These are phyloP conservation scores for Penaeus vannamei DNA, from an alignment of 1,140 invertebrate species.

Conservation along the genomic window DNA sequence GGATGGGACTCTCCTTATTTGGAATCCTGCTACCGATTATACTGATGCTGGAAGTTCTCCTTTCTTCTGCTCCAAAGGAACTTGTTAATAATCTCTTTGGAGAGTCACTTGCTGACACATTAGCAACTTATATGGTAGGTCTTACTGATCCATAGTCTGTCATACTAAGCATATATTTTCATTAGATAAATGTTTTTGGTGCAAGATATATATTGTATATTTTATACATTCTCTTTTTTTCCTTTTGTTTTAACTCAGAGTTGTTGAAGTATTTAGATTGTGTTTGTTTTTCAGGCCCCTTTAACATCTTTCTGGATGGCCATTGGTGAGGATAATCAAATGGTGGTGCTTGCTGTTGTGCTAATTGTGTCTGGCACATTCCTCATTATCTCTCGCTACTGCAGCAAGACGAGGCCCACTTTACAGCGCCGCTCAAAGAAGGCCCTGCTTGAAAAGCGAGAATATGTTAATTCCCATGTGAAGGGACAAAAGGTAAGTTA, in stretches of 20 bases:
- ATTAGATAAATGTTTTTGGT: background rate
- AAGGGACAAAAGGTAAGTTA: conserved; percentile 74
- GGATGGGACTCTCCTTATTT: conserved; percentile 71
- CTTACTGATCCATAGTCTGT: background rate
- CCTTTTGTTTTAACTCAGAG: conserved; percentile 23
- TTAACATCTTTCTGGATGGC: conserved; percentile 70
- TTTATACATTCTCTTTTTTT: background rate
- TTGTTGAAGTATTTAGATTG: conserved; percentile 19
- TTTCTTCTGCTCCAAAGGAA: conserved; percentile 70
- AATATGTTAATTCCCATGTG: conserved; percentile 73
- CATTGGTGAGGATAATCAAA: conserved; percentile 71
- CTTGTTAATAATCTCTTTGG: conserved; percentile 71
- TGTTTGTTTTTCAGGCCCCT: conserved; percentile 54
- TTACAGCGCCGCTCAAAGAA: conserved; percentile 73
- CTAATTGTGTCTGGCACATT: conserved; percentile 71
- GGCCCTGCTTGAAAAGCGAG: conserved; percentile 72
- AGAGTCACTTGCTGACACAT: conserved; percentile 69
- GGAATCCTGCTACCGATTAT: conserved; percentile 72
- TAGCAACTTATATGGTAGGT: conserved; percentile 62
- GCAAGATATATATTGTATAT: background rate
- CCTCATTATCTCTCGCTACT: conserved; percentile 72
- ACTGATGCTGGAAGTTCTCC: conserved; percentile 72
- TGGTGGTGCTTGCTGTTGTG: conserved; percentile 70
- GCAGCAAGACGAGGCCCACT: conserved; percentile 72
- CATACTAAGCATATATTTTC: background rate